A percentile compares a stretch with the other conserved stretches of the same genome.
phyloP scores from a whole-genome alignment of 2,888 invertebrate genomes.

The Drosophila cyrtoloma region DNA sequence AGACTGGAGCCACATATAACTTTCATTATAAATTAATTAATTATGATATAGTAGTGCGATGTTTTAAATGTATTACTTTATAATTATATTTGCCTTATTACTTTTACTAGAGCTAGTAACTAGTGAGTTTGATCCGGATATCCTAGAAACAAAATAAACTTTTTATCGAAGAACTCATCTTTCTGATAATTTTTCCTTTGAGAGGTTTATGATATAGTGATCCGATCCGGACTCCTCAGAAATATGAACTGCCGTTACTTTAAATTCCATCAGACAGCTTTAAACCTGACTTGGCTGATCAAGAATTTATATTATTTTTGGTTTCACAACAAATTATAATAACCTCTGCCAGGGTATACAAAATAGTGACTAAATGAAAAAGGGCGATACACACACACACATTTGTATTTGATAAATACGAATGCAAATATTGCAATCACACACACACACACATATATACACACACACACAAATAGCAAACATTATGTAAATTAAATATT shows the following conservation, averaged over 20 bases:
- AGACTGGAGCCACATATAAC: too few species aligned
- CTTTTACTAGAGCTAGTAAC: not conserved
- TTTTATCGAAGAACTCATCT: not conserved
- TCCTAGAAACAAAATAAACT: not conserved
- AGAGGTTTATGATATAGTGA: not conserved
- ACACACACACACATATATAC: constrained; percentile 19
- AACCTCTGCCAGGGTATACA: not conserved
- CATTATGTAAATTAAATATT: constrained; percentile 80
- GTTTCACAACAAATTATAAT: not conserved
- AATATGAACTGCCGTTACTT: not conserved
- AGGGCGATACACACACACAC: constrained; percentile 15
- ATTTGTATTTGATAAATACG: constrained; percentile 55
- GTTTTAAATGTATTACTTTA: not conserved
- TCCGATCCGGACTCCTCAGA: not conserved
- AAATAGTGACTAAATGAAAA: not conserved
- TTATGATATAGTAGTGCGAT: not conserved
- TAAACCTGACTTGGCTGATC: not conserved
- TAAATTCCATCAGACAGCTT: not conserved
- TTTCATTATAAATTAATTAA: not conserved
- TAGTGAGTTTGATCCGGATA: not conserved
- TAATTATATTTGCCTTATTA: not conserved
- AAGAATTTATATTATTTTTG: not conserved
- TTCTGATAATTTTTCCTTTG: not conserved
- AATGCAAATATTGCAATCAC: constrained; percentile 58
- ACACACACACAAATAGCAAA: constrained; percentile 54